Base-by-base conservation (phyloP, 2,888 invertebrate species). In the Synanthedon andrenaeformis region DNA sequence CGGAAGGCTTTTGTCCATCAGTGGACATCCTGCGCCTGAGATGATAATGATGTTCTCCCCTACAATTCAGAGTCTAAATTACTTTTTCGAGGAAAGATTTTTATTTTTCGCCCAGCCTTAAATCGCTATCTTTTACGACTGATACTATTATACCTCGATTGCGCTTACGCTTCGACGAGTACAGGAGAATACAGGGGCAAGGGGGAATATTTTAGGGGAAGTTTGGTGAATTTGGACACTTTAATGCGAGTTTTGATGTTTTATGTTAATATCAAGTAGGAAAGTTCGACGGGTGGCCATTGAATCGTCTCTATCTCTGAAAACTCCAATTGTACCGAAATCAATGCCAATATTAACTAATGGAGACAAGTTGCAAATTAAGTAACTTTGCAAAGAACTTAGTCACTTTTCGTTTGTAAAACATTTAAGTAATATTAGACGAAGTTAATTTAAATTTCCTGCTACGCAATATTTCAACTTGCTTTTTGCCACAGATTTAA, bases 181-280 rank as follows among this genome's bases (percentile, higher is more conserved):
- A 67, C 69, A 51, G 57, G 67, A 63, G 67, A 57, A 60, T 68
- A 66, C 64, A 69, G 70, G 70, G 67, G 66, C 58, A 62, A 64
- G 68, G 70, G 74, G 76, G 74, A 70, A 70, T 67, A 69, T 70
- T 77, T 69, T 60, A 68, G 75, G 77, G 78, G 75, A 72, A 70
- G 60, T 62, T 59, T 60, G 70, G 63, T 60, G 69, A 81, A 79
- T 80, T 82, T 74, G 79, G 79, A 84, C 82, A 84, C 77, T 84
- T 84, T 84, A 85, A 86, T 85, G 83, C 78, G 85, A 86, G 79
- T 86, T 86, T 74, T 83, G 84, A 86, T 85, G 84, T 85, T 86
- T 84, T 83, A 85, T 85, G 85, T 79, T 85, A 85, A 86, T 85
- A 77, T 75, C 72, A 60, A 69, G 67, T 69, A 59, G 66, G 60